A percentile compares a stretch with the other conserved stretches of the same genome.
Conservation (phyloP, 1,140 invertebrate species). For the Paralvinella palmiformis region DNA sequence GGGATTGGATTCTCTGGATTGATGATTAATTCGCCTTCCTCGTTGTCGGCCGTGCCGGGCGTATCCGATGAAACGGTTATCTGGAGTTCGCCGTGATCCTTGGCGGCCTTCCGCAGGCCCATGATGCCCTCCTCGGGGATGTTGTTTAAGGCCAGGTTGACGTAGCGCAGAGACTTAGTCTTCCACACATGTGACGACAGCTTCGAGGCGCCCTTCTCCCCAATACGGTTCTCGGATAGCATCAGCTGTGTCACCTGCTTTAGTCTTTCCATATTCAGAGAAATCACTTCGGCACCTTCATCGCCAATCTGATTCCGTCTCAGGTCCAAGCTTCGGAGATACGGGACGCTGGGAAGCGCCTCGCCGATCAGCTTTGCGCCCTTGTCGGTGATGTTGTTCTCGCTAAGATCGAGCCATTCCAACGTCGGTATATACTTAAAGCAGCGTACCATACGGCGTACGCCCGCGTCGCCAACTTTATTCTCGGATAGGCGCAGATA, state of each 20-base stretch:
- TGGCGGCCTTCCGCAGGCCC: slow-evolving; percentile 5
- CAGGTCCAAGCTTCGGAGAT: slow-evolving; percentile 16
- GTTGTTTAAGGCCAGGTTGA: slow-evolving; percentile 19
- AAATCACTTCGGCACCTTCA: slow-evolving; percentile 4
- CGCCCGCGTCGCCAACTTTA: slow-evolving; percentile 8
- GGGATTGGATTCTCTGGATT: too few relatives aligned
- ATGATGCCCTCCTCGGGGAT: slow-evolving; percentile 1
- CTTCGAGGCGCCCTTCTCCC: not conserved
- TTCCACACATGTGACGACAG: slow-evolving; percentile 13
- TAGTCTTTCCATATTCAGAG: not conserved
- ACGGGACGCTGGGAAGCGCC: slow-evolving; percentile 3
- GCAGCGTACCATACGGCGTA: not conserved
- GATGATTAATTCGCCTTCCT: too few relatives aligned
- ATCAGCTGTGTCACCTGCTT: not conserved
- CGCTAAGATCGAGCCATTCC: slow-evolving; percentile 19
- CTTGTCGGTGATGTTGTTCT: slow-evolving; percentile 14
- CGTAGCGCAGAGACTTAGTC: slow-evolving; percentile 11
- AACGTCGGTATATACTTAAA: slow-evolving; percentile 18
- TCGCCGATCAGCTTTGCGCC: slow-evolving; percentile 4
- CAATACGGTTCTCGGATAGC: slow-evolving; percentile 15
- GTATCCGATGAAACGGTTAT: too few relatives aligned
- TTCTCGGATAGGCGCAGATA: slow-evolving; percentile 17
- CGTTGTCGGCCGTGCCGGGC: too few relatives aligned
- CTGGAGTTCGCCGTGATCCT: not conserved
- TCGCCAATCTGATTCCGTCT: slow-evolving; percentile 14